Evolutionary conservation across 2,113 vertebrate species (phyloP).

Genomic region (Nyctibius bracteatus): DNA sequence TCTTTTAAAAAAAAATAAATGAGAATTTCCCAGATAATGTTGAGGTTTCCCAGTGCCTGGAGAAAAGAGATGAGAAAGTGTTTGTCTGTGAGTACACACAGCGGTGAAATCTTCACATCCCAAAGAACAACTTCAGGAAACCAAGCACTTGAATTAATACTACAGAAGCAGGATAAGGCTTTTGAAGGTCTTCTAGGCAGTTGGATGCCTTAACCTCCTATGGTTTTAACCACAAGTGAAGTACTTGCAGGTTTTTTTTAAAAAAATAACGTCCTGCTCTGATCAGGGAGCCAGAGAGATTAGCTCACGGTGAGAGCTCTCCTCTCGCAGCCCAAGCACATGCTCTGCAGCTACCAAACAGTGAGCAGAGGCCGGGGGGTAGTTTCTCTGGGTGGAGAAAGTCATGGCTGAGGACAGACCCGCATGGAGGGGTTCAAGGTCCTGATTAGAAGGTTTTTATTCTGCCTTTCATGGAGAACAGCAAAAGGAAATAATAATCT

Average conservation of each 20-base stretch:
- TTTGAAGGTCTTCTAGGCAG: neutral
- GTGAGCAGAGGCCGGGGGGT: neutral
- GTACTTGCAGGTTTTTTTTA: neutral
- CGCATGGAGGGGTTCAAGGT: neutral
- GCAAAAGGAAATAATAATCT: neutral
- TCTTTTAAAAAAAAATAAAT: neutral
- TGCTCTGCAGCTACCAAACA: neutral
- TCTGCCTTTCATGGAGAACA: neutral
- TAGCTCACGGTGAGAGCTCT: neutral
- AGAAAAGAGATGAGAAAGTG: neutral
- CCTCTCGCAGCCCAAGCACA: neutral
- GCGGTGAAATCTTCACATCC: rapidly evolving
- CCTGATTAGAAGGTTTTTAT: neutral
- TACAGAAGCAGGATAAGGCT: neutral
- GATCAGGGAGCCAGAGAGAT: too few species aligned
- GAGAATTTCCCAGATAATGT: neutral
- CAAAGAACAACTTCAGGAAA: neutral
- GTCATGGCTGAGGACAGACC: neutral
- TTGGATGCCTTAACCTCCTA: neutral
- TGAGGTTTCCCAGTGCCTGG: neutral
- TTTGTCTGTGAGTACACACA: neutral
- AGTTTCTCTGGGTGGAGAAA: neutral
- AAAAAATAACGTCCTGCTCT: neutral
- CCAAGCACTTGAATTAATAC: neutral
- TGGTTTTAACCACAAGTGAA: neutral